Conservation (phyloP, 1,140 invertebrate species). For the Andricus grossulariae region DNA sequence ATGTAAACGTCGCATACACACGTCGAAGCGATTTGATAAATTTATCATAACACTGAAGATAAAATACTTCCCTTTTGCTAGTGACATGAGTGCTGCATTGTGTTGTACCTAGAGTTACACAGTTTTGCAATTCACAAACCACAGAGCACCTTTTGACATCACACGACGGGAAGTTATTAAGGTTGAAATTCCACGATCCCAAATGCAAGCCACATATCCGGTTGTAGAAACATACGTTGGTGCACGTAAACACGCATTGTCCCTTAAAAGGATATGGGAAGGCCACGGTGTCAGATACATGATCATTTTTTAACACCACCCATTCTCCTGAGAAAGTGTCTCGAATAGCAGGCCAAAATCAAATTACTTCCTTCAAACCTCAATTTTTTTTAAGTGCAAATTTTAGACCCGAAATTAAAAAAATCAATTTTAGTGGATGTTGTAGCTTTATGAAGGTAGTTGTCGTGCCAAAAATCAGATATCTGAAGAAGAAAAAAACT, state of each 20-base stretch:
- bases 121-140: not conserved
- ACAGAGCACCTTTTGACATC: slow-evolving; percentile 40
- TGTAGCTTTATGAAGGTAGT: no score
- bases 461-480: no score
- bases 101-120: not conserved
- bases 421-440: no score
- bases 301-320: not conserved
- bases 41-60: slow-evolving; percentile 22
- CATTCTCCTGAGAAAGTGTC: not conserved
- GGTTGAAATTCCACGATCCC: slow-evolving; percentile 51
- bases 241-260: slow-evolving; percentile 22
- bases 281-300: not conserved
- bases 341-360: not conserved
- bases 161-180: slow-evolving; percentile 56
- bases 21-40: slow-evolving; percentile 19
- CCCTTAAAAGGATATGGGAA: slow-evolving; percentile 10
- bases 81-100: not conserved
- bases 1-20: not conserved
- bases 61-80: not conserved
- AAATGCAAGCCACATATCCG: slow-evolving; percentile 54
- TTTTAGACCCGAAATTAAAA: not conserved
- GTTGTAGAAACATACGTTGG: slow-evolving; percentile 34
- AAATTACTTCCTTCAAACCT: not conserved
- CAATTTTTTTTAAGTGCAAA: not conserved
- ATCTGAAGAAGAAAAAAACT: no score